Conservation (phyloP, 2,113 vertebrate genomes). For the Edolisoma coerulescens region DNA sequence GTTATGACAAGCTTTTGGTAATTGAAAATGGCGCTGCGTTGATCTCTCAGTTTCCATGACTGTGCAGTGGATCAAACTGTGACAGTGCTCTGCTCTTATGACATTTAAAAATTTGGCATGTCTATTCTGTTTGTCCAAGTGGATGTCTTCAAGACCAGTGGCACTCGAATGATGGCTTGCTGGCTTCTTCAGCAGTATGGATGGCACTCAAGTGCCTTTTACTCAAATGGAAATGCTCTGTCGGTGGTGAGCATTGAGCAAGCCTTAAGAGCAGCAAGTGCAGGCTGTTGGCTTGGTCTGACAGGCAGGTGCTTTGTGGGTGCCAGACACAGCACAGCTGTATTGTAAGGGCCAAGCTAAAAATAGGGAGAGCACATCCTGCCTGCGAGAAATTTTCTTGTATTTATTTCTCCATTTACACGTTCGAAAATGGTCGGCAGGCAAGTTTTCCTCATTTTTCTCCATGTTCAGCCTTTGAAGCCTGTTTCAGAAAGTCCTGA, state of each 20-base stretch:
- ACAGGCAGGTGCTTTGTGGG: not conserved
- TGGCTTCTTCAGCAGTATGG: not conserved
- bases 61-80: not conserved
- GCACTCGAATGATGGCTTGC: not conserved
- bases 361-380: not conserved
- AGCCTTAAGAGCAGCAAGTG: rapidly evolving
- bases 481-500: not conserved
- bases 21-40: not conserved
- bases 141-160: not conserved
- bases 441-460: not conserved
- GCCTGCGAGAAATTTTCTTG: not conserved
- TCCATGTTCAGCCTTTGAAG: not conserved
- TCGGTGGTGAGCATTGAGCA: not conserved
- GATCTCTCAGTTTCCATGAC: not conserved
- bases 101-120: not conserved
- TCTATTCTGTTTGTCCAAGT: not conserved
- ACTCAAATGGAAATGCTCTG: not conserved
- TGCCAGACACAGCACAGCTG: not conserved
- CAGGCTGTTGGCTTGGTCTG: not conserved
- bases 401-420: not conserved
- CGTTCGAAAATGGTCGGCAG: not conserved
- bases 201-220: not conserved
- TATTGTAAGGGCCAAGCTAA: not conserved
- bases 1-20: not conserved
- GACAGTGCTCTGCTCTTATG: not conserved